These are phyloP conservation scores for Erethizon dorsatum DNA, from an alignment of 2,797 vertebrate species.

Conservation along the genomic window DNA sequence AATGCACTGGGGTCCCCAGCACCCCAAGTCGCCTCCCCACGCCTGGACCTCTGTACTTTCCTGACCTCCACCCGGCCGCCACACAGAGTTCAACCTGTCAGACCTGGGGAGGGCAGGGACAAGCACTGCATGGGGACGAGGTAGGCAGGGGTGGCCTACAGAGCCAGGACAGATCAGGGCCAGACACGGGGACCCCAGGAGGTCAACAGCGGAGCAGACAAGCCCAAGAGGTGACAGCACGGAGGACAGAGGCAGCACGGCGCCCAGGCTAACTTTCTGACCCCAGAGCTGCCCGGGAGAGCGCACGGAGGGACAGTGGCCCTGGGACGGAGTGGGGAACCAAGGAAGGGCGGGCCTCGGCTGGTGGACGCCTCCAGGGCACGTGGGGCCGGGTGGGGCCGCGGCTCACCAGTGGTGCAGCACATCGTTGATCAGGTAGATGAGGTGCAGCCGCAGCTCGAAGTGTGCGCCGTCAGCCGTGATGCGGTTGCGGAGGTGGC, in stretches of 20 bases:
- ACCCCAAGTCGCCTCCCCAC: background rate
- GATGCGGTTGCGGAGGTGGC: constrained; percentile 97
- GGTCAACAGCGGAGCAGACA: no score
- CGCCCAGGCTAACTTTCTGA: no score
- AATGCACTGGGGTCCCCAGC: background rate
- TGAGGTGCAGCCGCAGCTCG: constrained; percentile 97
- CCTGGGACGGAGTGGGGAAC: no score
- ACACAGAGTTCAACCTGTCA: no score
- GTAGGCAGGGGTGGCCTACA: background rate
- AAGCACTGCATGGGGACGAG: no score
- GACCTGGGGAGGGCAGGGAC: no score
- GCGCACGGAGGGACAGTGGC: background rate
- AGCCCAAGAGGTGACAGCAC: background rate
- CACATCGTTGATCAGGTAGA: constrained; percentile 98
- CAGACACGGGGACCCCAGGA: background rate
- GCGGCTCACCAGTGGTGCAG: constrained; percentile 96
- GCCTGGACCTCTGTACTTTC: background rate
- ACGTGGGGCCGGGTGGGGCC: background rate
- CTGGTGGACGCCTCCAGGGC: no score
- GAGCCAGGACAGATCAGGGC: no score
- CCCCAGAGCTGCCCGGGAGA: background rate
- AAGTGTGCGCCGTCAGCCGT: constrained; percentile 95
- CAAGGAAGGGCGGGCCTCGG: no score
- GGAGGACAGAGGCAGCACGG: no score
- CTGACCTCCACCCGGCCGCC: background rate